Percentiles rank a stretch among this genome's conserved stretches.
phyloP scores from a whole-genome alignment of 1,140 invertebrate species.

The Brachionus rotundiformis region DNA sequence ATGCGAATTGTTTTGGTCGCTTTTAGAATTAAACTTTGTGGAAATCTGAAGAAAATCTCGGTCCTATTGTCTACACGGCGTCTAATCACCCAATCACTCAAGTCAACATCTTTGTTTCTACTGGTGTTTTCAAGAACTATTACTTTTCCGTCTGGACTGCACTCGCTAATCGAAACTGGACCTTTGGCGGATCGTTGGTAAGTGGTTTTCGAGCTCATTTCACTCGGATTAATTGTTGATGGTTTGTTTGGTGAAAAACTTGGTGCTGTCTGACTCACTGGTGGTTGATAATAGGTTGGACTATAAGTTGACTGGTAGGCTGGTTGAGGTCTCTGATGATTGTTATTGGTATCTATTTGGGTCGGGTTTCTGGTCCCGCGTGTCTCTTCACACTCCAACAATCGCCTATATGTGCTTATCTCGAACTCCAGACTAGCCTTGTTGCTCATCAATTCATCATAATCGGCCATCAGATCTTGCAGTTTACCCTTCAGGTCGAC shows the following conservation, averaged over 20 bases:
- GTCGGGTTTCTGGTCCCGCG: conserved; percentile 35
- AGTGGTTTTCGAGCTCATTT: conserved; percentile 66
- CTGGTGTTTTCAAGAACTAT: conserved; percentile 65
- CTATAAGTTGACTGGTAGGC: not conserved
- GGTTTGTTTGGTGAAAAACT: not conserved
- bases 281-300: conserved; percentile 25
- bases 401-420: conserved; percentile 62
- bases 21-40: conserved; percentile 3
- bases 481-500: conserved; percentile 60
- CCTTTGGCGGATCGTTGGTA: conserved; percentile 67
- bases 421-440: conserved; percentile 63
- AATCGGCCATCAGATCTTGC: conserved; percentile 62
- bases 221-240: conserved; percentile 1
- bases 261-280: not conserved
- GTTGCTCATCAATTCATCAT: conserved; percentile 64
- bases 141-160: conserved; percentile 65
- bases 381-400: conserved; percentile 61
- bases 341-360: not conserved
- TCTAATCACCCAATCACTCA: conserved; percentile 40
- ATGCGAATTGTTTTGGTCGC: conserved; percentile 29
- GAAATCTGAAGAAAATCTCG: conserved; percentile 37
- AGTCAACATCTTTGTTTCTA: conserved; percentile 55
- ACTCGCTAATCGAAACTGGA: conserved; percentile 65
- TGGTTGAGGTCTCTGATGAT: not conserved
- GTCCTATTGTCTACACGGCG: conserved; percentile 49